These are phyloP conservation scores for Mesocricetus auratus DNA, from an alignment of 2,113 vertebrate genomes.

Conservation along the genomic window DNA sequence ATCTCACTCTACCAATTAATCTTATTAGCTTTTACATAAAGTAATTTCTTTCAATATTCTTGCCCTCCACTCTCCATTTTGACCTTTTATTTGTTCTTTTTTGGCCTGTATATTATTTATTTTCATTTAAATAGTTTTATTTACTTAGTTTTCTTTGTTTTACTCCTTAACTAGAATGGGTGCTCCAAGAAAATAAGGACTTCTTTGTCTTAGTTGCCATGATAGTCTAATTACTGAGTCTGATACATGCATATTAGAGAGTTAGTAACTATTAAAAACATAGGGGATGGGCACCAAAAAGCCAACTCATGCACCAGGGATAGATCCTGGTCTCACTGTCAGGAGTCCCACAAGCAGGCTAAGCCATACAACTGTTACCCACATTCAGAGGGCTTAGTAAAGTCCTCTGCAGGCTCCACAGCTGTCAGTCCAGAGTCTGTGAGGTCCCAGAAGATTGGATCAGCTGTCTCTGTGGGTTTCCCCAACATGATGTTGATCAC, in stretches of 20 bases:
- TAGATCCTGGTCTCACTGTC: too few species aligned
- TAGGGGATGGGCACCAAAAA: too few species aligned
- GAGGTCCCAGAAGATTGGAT: too few species aligned
- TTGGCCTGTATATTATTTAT: background rate
- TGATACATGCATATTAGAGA: background rate
- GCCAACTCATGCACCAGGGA: too few species aligned
- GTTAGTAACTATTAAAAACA: slow-evolving; percentile 13
- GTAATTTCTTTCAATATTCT: background rate
- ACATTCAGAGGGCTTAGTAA: too few species aligned
- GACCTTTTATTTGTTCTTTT: background rate
- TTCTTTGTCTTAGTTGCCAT: background rate
- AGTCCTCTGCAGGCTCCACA: too few species aligned
- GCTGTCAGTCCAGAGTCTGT: too few species aligned
- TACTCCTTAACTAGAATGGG: background rate
- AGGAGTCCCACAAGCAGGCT: too few species aligned
- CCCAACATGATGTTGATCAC: too few species aligned
- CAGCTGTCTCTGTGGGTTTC: too few species aligned
- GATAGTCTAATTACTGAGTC: background rate
- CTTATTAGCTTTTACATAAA: background rate
- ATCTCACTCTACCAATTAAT: background rate
- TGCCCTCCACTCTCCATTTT: background rate
- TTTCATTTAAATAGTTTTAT: background rate
- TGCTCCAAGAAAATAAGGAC: background rate
- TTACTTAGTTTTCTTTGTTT: background rate
- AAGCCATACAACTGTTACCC: too few species aligned